These are phyloP conservation scores for Euwallacea similis DNA, from an alignment of 1,140 invertebrate genomes.

Conservation along the genomic window DNA sequence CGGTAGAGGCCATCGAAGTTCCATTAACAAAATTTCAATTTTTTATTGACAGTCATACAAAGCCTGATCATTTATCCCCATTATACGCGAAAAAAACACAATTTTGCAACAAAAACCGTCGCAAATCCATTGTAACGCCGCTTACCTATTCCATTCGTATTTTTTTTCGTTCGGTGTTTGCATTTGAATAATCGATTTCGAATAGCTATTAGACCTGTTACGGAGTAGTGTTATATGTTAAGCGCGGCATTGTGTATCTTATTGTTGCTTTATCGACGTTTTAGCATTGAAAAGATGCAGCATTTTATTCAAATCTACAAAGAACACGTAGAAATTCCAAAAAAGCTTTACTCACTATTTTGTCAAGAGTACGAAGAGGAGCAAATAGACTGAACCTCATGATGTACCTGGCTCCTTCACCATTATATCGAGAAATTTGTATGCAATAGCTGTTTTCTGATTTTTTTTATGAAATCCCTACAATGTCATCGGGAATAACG, in stretches of 20 bases:
- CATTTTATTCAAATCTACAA: not conserved
- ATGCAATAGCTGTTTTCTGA: too few species aligned
- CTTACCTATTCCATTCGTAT: constrained; percentile 1
- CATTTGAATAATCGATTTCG: constrained; percentile 12
- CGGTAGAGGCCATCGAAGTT: too few species aligned
- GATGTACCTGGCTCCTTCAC: too few species aligned
- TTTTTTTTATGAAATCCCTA: too few species aligned
- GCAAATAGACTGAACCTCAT: not conserved
- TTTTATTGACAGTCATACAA: too few species aligned
- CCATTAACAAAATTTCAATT: too few species aligned
- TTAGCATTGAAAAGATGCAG: not conserved
- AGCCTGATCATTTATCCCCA: not conserved
- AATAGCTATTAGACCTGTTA: not conserved
- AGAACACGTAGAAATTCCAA: not conserved
- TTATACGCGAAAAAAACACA: not conserved
- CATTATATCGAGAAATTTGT: too few species aligned
- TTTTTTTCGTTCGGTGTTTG: not conserved
- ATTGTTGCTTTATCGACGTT: not conserved
- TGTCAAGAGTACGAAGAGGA: not conserved
- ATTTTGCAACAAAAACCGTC: not conserved
- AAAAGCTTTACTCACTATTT: not conserved
- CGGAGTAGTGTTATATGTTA: not conserved
- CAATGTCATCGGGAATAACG: not conserved
- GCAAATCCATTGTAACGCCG: not conserved
- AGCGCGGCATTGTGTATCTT: not conserved